phyloP scores from a whole-genome alignment of 2,797 vertebrate species.

The Liasis olivaceus region DNA sequence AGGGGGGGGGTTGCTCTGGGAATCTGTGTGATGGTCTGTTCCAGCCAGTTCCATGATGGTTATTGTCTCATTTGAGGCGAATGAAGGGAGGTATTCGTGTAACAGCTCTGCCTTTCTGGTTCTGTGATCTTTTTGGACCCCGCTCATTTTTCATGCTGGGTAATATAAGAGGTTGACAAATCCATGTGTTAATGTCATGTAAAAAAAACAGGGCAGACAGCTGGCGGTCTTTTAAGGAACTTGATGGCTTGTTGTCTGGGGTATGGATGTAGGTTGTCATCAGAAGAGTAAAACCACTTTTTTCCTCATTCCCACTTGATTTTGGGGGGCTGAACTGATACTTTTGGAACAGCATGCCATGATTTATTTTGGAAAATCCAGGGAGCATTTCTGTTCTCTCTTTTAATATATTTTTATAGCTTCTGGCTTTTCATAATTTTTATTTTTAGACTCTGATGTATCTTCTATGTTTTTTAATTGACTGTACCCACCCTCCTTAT shows the following conservation, averaged over 20 bases:
- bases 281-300: neutral
- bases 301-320: neutral
- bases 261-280: neutral
- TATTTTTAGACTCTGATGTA: neutral
- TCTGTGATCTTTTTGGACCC: neutral
- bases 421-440: neutral
- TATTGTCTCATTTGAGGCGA: fast-evolving
- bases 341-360: neutral
- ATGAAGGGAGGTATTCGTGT: neutral
- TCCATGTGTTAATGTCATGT: conserved; percentile 42
- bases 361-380: neutral
- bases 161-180: neutral
- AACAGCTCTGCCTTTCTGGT: neutral
- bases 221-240: conserved; percentile 11
- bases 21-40: neutral
- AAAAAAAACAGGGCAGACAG: conserved; percentile 27
- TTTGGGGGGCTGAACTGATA: neutral
- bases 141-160: neutral
- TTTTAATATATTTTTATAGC: neutral
- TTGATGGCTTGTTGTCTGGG: neutral
- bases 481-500: neutral
- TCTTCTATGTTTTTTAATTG: neutral
- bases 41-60: neutral
- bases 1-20: neutral
- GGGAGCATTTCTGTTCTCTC: neutral